These are phyloP conservation scores for Xylocampa areola DNA, from an alignment of 2,888 invertebrate species.

Conservation along the genomic window DNA sequence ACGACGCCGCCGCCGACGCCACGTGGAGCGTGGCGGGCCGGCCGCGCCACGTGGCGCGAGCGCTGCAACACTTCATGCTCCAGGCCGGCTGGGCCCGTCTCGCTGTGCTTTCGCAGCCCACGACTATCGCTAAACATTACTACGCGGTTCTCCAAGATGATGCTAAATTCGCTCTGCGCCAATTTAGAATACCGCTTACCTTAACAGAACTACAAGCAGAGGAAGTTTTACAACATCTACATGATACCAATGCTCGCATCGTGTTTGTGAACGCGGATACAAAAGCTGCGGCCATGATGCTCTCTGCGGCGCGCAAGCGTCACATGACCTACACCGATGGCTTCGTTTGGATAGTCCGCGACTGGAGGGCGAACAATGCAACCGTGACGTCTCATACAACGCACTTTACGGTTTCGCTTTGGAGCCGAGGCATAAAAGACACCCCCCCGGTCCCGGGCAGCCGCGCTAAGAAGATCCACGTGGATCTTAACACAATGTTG, in stretches of 20 bases:
- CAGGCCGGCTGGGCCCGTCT: constrained; percentile 27
- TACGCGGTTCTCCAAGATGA: constrained; percentile 2
- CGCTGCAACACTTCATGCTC: constrained; percentile 18
- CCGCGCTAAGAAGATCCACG: neutral
- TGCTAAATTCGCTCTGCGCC: neutral
- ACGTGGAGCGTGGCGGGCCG: constrained; percentile 33
- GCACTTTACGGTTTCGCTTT: constrained; percentile 60
- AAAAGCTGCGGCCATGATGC: constrained; percentile 91
- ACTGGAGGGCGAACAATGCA: constrained; percentile 56
- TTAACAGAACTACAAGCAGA: neutral
- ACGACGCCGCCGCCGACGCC: constrained; percentile 2
- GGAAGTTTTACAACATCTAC: constrained; percentile 41
- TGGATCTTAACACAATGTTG: neutral
- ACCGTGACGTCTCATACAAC: constrained; percentile 16
- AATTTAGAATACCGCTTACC: neutral
- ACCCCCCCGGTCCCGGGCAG: constrained; percentile 1
- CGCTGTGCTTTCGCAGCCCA: constrained; percentile 27
- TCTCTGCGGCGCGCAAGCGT: constrained; percentile 89
- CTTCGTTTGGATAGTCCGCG: constrained; percentile 72
- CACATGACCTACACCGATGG: constrained; percentile 82
- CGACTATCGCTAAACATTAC: constrained; percentile 6
- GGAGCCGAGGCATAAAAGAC: constrained; percentile 41
- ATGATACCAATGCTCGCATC: constrained; percentile 90
- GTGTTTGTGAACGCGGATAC: constrained; percentile 94
- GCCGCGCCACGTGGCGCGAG: constrained; percentile 34